phyloP scores from a whole-genome alignment of 1,140 invertebrate genomes.

The Anastatus disparis region DNA sequence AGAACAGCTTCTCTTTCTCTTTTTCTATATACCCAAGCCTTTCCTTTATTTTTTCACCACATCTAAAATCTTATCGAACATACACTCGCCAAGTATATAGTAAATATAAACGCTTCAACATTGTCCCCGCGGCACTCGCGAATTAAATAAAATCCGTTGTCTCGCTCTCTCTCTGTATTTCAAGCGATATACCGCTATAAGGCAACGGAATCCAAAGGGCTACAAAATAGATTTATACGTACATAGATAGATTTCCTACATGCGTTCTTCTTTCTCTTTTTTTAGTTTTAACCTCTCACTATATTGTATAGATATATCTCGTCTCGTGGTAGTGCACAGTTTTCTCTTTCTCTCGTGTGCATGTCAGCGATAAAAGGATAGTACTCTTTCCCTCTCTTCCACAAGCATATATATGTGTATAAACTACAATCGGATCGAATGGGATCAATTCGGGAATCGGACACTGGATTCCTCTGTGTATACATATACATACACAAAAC shows the following conservation, averaged over 20 bases:
- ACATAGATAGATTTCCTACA: slow-evolving; percentile 17
- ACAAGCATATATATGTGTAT: too few species aligned
- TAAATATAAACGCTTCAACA: background rate
- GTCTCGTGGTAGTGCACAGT: too few species aligned
- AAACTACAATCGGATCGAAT: slow-evolving; percentile 38
- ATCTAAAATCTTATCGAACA: slow-evolving; percentile 16
- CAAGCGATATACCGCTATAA: slow-evolving; percentile 3
- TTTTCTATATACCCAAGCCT: background rate
- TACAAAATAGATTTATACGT: slow-evolving; percentile 35
- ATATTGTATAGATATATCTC: too few species aligned
- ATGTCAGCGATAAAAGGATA: slow-evolving; percentile 41
- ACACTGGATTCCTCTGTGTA: background rate
- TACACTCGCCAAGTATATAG: background rate
- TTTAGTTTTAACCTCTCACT: background rate
- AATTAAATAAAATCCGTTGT: slow-evolving; percentile 15
- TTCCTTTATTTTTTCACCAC: too few species aligned
- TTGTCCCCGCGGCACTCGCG: background rate
- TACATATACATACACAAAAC: too few species aligned
- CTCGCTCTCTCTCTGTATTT: too few species aligned
- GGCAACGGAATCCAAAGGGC: slow-evolving; percentile 13
- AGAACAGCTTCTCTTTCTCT: too few species aligned
- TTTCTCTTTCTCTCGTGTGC: slow-evolving; percentile 6
- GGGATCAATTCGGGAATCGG: slow-evolving; percentile 33
- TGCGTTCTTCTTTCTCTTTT: background rate
- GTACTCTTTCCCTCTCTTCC: slow-evolving; percentile 4